Base-by-base conservation (phyloP, 2,797 vertebrate species). In the Sebastes variabilis region DNA sequence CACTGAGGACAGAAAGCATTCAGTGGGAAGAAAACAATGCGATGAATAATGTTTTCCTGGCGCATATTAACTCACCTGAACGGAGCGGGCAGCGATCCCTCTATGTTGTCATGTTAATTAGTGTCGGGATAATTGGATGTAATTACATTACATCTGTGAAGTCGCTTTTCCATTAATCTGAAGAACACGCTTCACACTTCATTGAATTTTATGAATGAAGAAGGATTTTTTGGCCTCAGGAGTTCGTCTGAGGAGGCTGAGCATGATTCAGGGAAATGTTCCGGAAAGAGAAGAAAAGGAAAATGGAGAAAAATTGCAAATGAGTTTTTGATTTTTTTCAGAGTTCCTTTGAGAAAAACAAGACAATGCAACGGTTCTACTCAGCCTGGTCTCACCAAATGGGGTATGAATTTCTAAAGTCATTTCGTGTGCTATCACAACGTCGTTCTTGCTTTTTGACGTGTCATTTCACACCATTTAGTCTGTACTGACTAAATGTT, bases 91-190 rank as follows among this genome's bases (percentile, higher is more conserved):
- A 64, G 58, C 4, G 12, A 46, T 38, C 66, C 25, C 65, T 56
- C 32, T 5, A 20, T 20, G 30, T 22, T 13, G 32, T 34, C 30
- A 36, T 36, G 59, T 38, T 79, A 84, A 84, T 73, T 70, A 68
- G 25, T 62, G 24, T 52, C 82, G 65, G 66, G 20, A 64, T 71
- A 79, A 87, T 59, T 81, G 36, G n/a, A 61, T 59, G 55, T 56
- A 74, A 84, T 82, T 58, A 59, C 3, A 13, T 25, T 30, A 36
- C 66, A 55, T 65, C 68, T 72, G 42, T 59, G 55, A 72, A 60
- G 49, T 36, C 13, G 20, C 59, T 22, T 71, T 75, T 16, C 14
- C 38, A 70, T 77, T 46, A 24, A 66, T 56, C 52, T 24, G 55
- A 62, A 38, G 14, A 54, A 29, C 8, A 49, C 2, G 12, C 22